Percentiles rank a stretch among this genome's conserved stretches.
Conservation (phyloP, 1,140 invertebrate species). For the Branchinecta lynchi region DNA sequence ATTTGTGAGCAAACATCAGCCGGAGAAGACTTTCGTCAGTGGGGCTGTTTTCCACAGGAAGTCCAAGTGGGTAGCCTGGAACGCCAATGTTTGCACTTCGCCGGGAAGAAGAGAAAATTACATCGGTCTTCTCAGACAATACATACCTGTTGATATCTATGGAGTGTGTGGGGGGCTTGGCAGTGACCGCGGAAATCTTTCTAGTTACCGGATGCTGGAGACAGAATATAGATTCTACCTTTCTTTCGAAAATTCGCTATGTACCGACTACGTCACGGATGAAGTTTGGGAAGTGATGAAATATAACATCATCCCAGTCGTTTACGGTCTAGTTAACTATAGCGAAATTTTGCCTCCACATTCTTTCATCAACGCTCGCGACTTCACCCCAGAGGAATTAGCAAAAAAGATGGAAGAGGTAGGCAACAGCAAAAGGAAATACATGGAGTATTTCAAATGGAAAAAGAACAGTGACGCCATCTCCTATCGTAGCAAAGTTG, state of each 20-base stretch:
- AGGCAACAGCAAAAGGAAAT: conserved; percentile 23
- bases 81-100: too few relatives aligned
- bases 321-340: conserved; percentile 28
- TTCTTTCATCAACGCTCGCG: conserved; percentile 30
- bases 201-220: conserved; percentile 21
- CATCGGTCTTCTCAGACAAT: too few relatives aligned
- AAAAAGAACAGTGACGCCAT: conserved; percentile 21
- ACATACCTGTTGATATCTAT: too few relatives aligned
- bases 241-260: conserved; percentile 35
- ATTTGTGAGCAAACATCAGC: too few relatives aligned
- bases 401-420: conserved; percentile 25
- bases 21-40: too few relatives aligned
- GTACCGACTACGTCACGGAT: conserved; percentile 35
- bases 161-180: too few relatives aligned
- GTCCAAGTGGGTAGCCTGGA: too few relatives aligned
- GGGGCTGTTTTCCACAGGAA: too few relatives aligned
- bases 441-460: conserved; percentile 30
- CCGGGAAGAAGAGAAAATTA: too few relatives aligned
- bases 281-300: conserved; percentile 28
- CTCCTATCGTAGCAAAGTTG: too few relatives aligned
- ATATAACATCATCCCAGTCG: conserved; percentile 27
- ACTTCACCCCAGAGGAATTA: conserved; percentile 26
- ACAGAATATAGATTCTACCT: conserved; percentile 31
- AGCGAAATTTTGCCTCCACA: conserved; percentile 25
- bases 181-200: too few relatives aligned